Evolutionary conservation across 2,888 invertebrate genomes (phyloP), one percentile per base, ranked within the genome.

Genomic region (Plebejus melissa): DNA sequence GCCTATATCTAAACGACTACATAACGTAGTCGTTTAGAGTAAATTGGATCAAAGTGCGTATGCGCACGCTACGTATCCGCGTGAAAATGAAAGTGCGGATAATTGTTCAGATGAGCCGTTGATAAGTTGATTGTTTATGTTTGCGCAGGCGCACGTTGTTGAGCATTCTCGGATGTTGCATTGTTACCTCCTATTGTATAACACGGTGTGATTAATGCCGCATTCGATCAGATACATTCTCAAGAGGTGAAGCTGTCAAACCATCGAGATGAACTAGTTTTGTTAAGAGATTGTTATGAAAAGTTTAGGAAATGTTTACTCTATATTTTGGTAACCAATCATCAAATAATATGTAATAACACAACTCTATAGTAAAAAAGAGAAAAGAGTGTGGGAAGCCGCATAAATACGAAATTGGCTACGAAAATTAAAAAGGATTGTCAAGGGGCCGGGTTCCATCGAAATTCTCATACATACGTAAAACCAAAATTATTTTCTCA

Each of bases 81-180:
- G 77, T 77, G 80, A 83, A 84, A 83, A 79, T 77, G 83, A 84
- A 84, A 84, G 84, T 83, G 80, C 76, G 77, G 76, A 72, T 54
- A 72, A 78, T 80, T 79, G 78, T 77, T 78, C 79, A 76, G 79
- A 80, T 78, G 78, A 79, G 78, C 74, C 50, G 80, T 75, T 79
- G 72, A 72, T 72, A 72, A 70, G 54, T 50, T 71, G 71, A 71
- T 71, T 71, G 71, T 74, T 74, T 22, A 50, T 50, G 13, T 69
- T 75, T 54, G 41, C 46, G 32, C 41, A 28, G 65, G 32, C 65
- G 32, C 65, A 36, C 65, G 22, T 28, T 60, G 60, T 60, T 60
- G 28, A 28, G 28, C 60, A 60, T 28, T 60, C 60, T 60, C 28
- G 22, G 60, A 60, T 58, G 58, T 58, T 58, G 65, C 65, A 65